Base-by-base conservation (phyloP, 2,888 invertebrate genomes). In the Cyaniris semiargus region DNA sequence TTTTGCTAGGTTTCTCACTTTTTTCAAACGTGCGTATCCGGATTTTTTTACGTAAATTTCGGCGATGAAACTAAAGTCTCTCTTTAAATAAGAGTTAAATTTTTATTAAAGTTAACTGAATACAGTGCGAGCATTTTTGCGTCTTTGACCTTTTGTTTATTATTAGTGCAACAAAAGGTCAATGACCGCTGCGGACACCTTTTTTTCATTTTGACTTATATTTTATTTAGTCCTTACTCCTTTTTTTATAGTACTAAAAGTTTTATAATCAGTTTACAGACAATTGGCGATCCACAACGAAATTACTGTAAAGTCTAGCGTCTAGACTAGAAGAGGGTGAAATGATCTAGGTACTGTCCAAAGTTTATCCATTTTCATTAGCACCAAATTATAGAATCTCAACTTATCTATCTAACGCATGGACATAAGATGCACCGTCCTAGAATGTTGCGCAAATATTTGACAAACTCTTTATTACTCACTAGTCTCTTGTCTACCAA, bases 341-440 rank as follows among this genome's bases (percentile, higher is more conserved):
- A 66, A 66, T 66, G 66, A 6, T 66, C 66, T 66, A 66, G 66
- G 66, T 66, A 66, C 27, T 27, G 66, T 66, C 1, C 18, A 31
- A 66, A 66, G 1, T 66, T 60, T 60, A 13, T 27, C 27, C 3
- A 13, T 23, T 15, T 66, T 66, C 6, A 15, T 66, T 27, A 31
- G 66, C 66, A 66, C 66, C 6, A 18, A 66, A 27, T 1, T 23
- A 66, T 66, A 15, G 27, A 15, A 66, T 66, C 10, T 66, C 31
- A 66, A 27, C 18, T 10, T 8, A 58, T 21, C 13, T 60, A 23
- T 23, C 60, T 4, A 60, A 60, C 23, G 60, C 60, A 60, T 66
- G 66, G 66, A 15, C 34, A 8, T 44, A 44, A 44, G 44, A 10
- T 44, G 44, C 44, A 44, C 44, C 10, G 44, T 44, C 44, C 44